Base-by-base conservation (phyloP, 2,113 vertebrate genomes). In the Ploceus nigricollis region DNA sequence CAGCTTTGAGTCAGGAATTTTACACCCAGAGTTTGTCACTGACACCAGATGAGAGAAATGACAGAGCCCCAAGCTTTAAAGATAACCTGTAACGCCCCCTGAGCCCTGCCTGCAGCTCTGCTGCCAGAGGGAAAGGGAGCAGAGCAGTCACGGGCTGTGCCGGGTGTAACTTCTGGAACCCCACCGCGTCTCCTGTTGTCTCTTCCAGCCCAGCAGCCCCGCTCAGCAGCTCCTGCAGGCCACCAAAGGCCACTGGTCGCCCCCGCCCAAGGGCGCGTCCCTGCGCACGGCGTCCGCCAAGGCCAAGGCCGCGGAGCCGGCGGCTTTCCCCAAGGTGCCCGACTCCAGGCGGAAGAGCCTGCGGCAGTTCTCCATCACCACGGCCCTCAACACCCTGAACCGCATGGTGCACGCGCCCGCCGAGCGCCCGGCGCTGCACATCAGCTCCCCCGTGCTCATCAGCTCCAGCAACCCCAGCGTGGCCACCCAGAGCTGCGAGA, bases 141-240 rank as follows among this genome's bases (percentile, higher is more conserved):
- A 0, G 51, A 47, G 57, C 80, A 10, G 57, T 2, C 2, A 0
- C 18, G 3, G 27, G 66, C 68, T 20, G 69, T 24, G 63, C 72
- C 23, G 9, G 39, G 13, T 1, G 4, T 7, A 3, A 6, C 61
- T 39, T 2, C 31, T 14, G 40, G 56, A 8, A 3, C 0, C 20
- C 23, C 35, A 2, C 3, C 25, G 0, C 3, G 0, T 45, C 53
- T 58, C 31, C 56, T 54, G 64, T 70, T 90, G 96, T 97, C 60
- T 89, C 93, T 93, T 95, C 42, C 97, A 99, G 99, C 98, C 98
- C 6, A 99, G 98, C 97, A 94, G 97, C 19, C 97, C 97, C 0
- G 98, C 99, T 13, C 98, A 97, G 97, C 98, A 99, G 89, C 98
- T 99, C 69, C 97, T 99, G 40, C 98, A 98, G 89, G 98, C 95